Evolutionary conservation across 2,113 vertebrate genomes (phyloP), one percentile per base, ranked within the genome.

Genomic region (Crotophaga sulcirostris): DNA sequence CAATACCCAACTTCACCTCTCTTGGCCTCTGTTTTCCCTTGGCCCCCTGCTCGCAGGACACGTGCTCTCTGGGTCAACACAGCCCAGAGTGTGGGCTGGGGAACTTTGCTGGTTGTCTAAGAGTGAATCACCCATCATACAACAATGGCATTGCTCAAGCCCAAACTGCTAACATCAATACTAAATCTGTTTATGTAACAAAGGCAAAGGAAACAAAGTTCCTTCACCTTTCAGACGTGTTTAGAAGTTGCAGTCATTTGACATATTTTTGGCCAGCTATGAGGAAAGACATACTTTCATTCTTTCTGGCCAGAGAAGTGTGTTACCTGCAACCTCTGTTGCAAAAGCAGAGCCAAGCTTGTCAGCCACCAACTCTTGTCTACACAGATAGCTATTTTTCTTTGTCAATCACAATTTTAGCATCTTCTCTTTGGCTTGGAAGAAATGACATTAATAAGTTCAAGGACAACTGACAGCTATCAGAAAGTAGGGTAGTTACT

Each of bases 31-130:
- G 20, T 42, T 52, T 16, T 38, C 64, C 36, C 45, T 62, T 16
- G 19, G 64, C 72, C 45, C 62, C 51, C 26, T 52, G 80, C 69
- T 64, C 68, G 14, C 45, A 60, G 64, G 76, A 72, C 81, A 13
- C 3, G 18, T 18, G 1, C 6, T 16, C 47, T 42, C 51, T 34
- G 72, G 18, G 11, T 33, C 10, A 68, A 49, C 36, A 28, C 2
- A 1, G 26, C 29, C 13, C 1, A 17, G 3, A 28, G 34, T 2
- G 70, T 0, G 2, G 70, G 5, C 36, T 21, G 84, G 47, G 29
- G n/a, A 91, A 42, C 11, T 44, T 42, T 74, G 16, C 45, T 52
- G 7, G 45, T 26, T 47, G 45, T 21, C 60, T 17, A 12, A 31
- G 31, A 36, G 21, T 51, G 40, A 92, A 75, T 72, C 89, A 80